Evolutionary conservation across 2,797 vertebrate genomes (phyloP), one percentile per base, ranked within the genome.

Genomic region (Phaenicophaeus curvirostris): DNA sequence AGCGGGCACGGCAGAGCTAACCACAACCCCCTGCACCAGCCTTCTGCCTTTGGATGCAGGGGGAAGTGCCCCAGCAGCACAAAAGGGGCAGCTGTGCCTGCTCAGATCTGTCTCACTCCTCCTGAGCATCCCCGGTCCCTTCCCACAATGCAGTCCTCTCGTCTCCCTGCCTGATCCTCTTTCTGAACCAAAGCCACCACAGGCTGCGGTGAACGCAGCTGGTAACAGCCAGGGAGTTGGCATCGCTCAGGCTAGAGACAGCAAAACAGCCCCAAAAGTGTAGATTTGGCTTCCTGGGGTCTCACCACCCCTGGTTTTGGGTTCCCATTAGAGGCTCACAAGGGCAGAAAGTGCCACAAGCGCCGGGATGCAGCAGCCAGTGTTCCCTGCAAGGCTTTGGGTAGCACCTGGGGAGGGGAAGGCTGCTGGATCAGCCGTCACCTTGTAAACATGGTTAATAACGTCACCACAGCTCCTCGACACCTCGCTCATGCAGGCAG

Each of bases 341-440:
- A 27, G 62, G 72, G 59, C 3, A 0, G 17, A 35, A 35, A 17
- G 41, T 17, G 41, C 41, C 24, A 9, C 16, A 17, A 89, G 81
- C 6, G 10, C 8, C 0, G 8, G 77, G 85, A 68, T 21, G 33
- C 6, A 8, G 78, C 76, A 88, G 83, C 46, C 83, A 58, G 37
- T 1, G 3, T 35, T 92, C 4, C 80, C 6, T 0, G 87, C 84
- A 72, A 44, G 15, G 55, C 90, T 77, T 30, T 9, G 79, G 83
- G 91, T 94, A 93, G 91, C 89, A 84, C 89, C 94, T 84, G 94
- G 87, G 44, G 46, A 39, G 13, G 57, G 73, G 46, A 46, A 27
- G 8, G 87, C 87, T 72, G 89, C 89, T 86, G 90, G 84, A 57
- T 61, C 87, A 50, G 89, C 93, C 54, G 82, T 68, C 95, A 95